Conservation (phyloP, 2,888 invertebrate genomes). For the Andrena flavipes region DNA sequence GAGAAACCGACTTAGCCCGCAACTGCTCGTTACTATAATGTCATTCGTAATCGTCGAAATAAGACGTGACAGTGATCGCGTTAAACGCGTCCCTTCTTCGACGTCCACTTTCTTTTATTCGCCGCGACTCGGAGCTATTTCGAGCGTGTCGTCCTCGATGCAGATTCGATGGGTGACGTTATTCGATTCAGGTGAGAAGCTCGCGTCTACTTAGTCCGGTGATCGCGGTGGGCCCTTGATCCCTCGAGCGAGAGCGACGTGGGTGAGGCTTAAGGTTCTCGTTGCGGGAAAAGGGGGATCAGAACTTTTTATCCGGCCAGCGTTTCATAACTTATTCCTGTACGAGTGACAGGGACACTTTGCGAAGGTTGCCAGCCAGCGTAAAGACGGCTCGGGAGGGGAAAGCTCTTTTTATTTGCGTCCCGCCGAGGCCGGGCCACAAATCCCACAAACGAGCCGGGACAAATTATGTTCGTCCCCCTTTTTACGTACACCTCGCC, state of each 20-base stretch:
- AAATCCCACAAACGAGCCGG: slow-evolving; percentile 60
- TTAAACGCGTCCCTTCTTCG: neutral
- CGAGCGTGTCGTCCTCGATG: slow-evolving; percentile 27
- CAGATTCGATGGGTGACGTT: slow-evolving; percentile 22
- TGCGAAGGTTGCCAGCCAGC: slow-evolving; percentile 49
- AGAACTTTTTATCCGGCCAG: slow-evolving; percentile 57
- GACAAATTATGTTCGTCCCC: slow-evolving; percentile 49
- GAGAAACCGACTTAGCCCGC: too few species aligned
- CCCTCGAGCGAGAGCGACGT: slow-evolving; percentile 23
- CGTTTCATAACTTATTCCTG: slow-evolving; percentile 70
- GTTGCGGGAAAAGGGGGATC: slow-evolving; percentile 60
- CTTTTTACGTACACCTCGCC: neutral
- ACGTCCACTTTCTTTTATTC: neutral
- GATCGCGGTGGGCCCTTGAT: slow-evolving; percentile 44
- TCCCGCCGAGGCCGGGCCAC: slow-evolving; percentile 27
- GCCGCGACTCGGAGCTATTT: slow-evolving; percentile 26
- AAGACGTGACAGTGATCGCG: neutral
- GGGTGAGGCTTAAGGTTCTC: slow-evolving; percentile 54
- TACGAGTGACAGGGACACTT: slow-evolving; percentile 52
- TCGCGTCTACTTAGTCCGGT: slow-evolving; percentile 19
- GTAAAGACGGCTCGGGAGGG: slow-evolving; percentile 44
- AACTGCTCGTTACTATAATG: neutral
- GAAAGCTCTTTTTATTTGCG: slow-evolving; percentile 40
- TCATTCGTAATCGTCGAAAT: neutral
- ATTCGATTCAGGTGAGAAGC: slow-evolving; percentile 29